phyloP scores from a whole-genome alignment of 2,797 vertebrate species.

The Diplodus sargus region DNA sequence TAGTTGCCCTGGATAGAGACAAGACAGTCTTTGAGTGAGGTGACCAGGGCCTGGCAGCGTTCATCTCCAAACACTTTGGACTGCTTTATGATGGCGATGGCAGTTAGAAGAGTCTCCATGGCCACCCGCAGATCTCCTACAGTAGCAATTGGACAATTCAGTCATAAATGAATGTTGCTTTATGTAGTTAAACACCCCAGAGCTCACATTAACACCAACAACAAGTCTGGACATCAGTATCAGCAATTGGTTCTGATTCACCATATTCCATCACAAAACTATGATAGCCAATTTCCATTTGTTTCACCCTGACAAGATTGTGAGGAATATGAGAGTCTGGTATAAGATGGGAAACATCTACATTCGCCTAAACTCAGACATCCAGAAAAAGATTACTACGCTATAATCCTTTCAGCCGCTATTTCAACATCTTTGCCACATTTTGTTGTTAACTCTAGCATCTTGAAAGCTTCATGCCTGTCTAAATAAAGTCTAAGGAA shows the following conservation, averaged over 20 bases:
- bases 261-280: not conserved
- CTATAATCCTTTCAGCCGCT: not conserved
- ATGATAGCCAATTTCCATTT: not conserved
- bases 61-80: constrained; percentile 92
- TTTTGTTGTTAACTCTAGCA: not conserved
- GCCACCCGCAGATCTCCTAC: constrained; percentile 91
- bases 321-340: not conserved
- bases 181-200: not conserved
- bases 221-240: not conserved
- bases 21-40: constrained; percentile 95
- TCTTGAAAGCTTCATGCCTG: not conserved
- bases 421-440: not conserved
- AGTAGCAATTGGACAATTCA: constrained; percentile 18
- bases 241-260: not conserved
- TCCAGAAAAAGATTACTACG: not conserved
- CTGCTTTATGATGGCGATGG: constrained; percentile 96
- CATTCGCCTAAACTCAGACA: not conserved
- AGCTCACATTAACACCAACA: not conserved
- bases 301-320: not conserved
- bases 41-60: constrained; percentile 93
- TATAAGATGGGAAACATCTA: not conserved
- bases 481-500: not conserved
- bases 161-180: constrained; percentile 13
- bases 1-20: constrained; percentile 87
- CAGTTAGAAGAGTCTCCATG: constrained; percentile 96